phyloP scores from a whole-genome alignment of 2,888 invertebrate species.

The Thumatha senex region DNA sequence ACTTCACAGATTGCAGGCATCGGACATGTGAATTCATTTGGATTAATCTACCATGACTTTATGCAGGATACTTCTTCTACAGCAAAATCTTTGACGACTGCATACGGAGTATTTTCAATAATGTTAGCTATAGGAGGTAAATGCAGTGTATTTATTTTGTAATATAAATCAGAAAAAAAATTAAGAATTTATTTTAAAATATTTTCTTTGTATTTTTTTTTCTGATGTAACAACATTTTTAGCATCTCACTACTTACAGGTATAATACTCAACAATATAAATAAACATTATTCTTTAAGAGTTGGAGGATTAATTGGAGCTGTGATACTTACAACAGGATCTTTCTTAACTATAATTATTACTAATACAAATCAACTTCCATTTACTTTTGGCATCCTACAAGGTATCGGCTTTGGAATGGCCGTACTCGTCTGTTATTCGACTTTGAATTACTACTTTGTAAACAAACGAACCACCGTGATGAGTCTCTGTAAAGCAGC shows the following conservation, averaged over 20 bases:
- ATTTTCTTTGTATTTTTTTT: not conserved
- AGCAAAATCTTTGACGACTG: slow-evolving; percentile 69
- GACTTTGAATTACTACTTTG: slow-evolving; percentile 85
- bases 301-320: slow-evolving; percentile 83
- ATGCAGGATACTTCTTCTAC: slow-evolving; percentile 67
- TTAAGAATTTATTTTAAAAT: too few relatives aligned
- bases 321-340: slow-evolving; percentile 73
- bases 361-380: slow-evolving; percentile 82
- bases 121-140: slow-evolving; percentile 76
- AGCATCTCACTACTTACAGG: slow-evolving; percentile 67
- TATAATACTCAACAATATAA: slow-evolving; percentile 80
- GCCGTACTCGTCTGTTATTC: slow-evolving; percentile 85
- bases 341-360: slow-evolving; percentile 79
- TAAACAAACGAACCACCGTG: slow-evolving; percentile 82
- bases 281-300: slow-evolving; percentile 79
- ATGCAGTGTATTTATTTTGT: not conserved
- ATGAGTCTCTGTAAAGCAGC: slow-evolving; percentile 85
- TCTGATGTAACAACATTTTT: too few relatives aligned
- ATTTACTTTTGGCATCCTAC: slow-evolving; percentile 80
- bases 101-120: slow-evolving; percentile 71
- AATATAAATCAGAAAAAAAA: too few relatives aligned
- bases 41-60: slow-evolving; percentile 78
- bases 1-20: slow-evolving; percentile 82
- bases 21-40: slow-evolving; percentile 85
- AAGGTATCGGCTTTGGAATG: slow-evolving; percentile 86